Conservation (phyloP, 2,797 vertebrate species). For the Emys orbicularis region DNA sequence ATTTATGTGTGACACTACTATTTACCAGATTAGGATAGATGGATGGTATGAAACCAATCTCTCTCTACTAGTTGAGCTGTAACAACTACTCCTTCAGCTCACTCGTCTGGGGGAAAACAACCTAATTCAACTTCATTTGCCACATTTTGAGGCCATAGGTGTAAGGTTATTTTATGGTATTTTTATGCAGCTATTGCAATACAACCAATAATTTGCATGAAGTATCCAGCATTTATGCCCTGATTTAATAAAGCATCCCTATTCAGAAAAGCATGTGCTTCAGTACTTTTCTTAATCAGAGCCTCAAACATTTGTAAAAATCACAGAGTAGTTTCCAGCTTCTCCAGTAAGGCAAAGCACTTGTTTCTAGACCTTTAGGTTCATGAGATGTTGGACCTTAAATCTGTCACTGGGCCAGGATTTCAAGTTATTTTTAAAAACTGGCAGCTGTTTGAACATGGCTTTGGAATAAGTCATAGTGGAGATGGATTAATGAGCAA, state of each 20-base stretch:
- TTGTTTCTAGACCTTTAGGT: not conserved
- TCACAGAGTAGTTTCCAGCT: not conserved
- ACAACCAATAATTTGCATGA: not conserved
- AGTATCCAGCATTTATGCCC: not conserved
- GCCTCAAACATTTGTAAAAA: not conserved
- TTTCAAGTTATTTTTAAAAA: not conserved
- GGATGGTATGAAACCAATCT: not conserved
- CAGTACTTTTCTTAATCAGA: not conserved
- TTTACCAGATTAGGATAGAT: not conserved
- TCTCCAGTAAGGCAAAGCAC: not conserved
- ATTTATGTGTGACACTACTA: not conserved
- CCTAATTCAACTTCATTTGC: not conserved
- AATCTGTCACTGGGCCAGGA: not conserved
- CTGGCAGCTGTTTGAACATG: not conserved
- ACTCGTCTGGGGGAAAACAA: not conserved
- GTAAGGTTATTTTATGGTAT: not conserved
- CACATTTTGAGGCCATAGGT: not conserved
- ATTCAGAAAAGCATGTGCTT: not conserved
- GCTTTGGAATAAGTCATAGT: not conserved
- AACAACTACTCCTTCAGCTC: not conserved
- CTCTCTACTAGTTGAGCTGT: not conserved
- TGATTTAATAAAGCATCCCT: not conserved
- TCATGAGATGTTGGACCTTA: not conserved
- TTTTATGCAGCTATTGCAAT: not conserved
- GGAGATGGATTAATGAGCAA: not conserved